Percentiles rank a stretch among this genome's conserved stretches.
Conservation (phyloP, 2,797 vertebrate genomes). For the Gorsachius magnificus region DNA sequence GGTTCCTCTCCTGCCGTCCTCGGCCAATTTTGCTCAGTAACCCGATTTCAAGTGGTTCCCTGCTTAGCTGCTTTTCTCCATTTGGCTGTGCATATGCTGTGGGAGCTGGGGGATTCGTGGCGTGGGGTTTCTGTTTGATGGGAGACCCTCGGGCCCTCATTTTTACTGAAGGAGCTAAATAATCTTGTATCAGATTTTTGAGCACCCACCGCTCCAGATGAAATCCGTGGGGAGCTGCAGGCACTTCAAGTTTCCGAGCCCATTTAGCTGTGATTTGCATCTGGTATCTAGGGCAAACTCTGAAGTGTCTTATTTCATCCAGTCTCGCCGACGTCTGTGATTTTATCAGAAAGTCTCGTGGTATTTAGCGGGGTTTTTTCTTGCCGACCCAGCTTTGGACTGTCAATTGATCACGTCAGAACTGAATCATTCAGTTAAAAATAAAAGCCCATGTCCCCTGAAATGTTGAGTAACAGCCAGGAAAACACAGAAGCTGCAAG, state of each 20-base stretch:
- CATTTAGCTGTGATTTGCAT: conserved; percentile 42
- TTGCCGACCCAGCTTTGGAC: not conserved
- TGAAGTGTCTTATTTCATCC: conserved; percentile 17
- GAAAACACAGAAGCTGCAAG: not conserved
- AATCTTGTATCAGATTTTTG: not conserved
- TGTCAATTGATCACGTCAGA: not conserved
- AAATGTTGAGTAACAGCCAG: not conserved
- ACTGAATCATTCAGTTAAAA: conserved; percentile 1
- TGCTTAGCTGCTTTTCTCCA: not conserved
- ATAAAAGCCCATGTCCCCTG: not conserved
- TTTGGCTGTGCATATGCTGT: not conserved
- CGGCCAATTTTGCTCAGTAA: not conserved
- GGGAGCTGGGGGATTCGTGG: not conserved
- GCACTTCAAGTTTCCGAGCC: not conserved
- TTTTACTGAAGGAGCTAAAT: not conserved
- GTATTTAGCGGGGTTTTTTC: conserved; percentile 2
- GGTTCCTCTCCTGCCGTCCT: not conserved
- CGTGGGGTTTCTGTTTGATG: not conserved
- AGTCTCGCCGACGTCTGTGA: not conserved
- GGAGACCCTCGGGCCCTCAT: not conserved
- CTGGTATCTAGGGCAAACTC: conserved; percentile 33
- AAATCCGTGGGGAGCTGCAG: not conserved
- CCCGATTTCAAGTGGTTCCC: rapidly evolving
- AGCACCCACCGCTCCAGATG: not conserved
- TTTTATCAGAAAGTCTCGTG: conserved; percentile 41